A percentile compares a stretch with the other conserved stretches of the same genome.
Evolutionary conservation across 2,797 vertebrate species (phyloP).

Genomic region (Coilia nasus): DNA sequence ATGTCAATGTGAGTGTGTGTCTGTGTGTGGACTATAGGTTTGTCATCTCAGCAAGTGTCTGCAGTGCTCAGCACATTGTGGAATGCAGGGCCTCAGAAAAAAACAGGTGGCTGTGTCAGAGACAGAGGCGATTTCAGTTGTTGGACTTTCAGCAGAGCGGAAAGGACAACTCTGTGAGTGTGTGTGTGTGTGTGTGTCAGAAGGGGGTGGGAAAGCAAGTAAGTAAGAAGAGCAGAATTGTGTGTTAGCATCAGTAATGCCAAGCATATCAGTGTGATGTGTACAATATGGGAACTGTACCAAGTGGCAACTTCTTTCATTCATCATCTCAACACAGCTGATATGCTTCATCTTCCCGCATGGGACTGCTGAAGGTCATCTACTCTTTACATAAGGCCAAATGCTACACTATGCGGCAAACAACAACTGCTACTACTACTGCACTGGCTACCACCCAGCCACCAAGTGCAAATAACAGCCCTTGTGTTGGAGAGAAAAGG

Average conservation of each 20-base stretch:
- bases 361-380: too few relatives aligned
- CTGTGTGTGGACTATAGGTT: not conserved
- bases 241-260: not conserved
- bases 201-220: not conserved
- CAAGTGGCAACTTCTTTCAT: too few relatives aligned
- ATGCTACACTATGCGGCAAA: too few relatives aligned
- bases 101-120: slow-evolving; percentile 5
- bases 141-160: not conserved
- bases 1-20: too few relatives aligned
- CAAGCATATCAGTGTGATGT: too few relatives aligned
- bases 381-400: too few relatives aligned
- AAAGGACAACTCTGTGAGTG: not conserved
- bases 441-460: not conserved
- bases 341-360: too few relatives aligned
- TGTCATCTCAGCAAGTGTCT: not conserved
- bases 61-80: slow-evolving; percentile 14
- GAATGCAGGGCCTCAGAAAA: not conserved
- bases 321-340: too few relatives aligned
- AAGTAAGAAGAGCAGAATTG: not conserved
- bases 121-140: not conserved
- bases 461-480: not conserved
- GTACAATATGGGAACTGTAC: too few relatives aligned
- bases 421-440: too few relatives aligned
- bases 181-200: not conserved
- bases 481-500: not conserved